phyloP scores from a whole-genome alignment of 2,888 invertebrate genomes.

The Dichetophora obliterata region DNA sequence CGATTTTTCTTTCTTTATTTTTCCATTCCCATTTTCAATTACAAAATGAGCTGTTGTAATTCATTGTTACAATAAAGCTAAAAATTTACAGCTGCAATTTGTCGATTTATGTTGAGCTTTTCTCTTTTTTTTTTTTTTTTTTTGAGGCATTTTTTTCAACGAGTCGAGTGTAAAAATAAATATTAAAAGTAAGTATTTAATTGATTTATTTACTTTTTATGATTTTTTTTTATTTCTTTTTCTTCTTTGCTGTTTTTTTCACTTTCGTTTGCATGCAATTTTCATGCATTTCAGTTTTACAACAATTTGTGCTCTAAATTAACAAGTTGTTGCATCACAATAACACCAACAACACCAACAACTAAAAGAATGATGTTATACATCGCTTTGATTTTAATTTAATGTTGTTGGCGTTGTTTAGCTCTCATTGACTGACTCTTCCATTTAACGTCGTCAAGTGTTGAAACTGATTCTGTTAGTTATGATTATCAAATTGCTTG shows the following conservation, averaged over 20 bases:
- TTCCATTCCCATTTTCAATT: not conserved
- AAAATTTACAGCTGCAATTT: not conserved
- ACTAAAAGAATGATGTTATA: not conserved
- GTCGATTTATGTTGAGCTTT: not conserved
- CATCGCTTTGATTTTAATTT: too few relatives aligned
- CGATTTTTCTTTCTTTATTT: too few relatives aligned
- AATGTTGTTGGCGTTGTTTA: not conserved
- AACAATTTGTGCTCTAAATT: slow-evolving; percentile 27
- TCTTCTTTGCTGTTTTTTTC: not conserved
- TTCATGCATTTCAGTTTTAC: slow-evolving; percentile 6
- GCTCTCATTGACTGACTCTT: slow-evolving; percentile 15
- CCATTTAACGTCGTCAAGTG: slow-evolving; percentile 13
- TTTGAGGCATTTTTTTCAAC: not conserved
- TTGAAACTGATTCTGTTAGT: slow-evolving; percentile 5
- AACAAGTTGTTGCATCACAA: slow-evolving; percentile 27
- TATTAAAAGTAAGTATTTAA: not conserved
- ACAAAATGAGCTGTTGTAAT: slow-evolving; percentile 12
- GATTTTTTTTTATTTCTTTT: not conserved
- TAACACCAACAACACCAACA: not conserved
- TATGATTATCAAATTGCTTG: not conserved
- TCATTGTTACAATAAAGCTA: slow-evolving; percentile 2
- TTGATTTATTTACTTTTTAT: not conserved
- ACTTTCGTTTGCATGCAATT: not conserved
- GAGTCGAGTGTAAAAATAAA: not conserved
- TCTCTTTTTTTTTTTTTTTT: not conserved